Base-by-base conservation (phyloP, 1,140 invertebrate species). In the Atta colombica region DNA sequence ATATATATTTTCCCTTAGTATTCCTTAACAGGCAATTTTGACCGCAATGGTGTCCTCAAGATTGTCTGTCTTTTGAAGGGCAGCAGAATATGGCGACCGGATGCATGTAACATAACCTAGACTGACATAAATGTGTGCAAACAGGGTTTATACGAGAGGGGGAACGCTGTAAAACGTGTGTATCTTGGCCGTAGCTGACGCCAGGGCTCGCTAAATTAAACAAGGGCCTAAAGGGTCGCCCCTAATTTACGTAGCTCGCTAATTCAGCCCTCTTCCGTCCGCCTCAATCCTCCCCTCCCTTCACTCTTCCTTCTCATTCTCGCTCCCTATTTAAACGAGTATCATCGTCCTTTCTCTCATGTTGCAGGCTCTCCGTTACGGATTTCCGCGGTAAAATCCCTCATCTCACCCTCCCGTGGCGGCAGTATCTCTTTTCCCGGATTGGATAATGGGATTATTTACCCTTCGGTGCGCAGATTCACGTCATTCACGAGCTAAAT, bases 171-270 rank as follows among this genome's bases (percentile, higher is more conserved):
- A 68, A 77, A 87, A 89, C 66, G 77, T 78, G 78, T 89, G 85
- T 90, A 89, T 86, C 84, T 87, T 89, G 66, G 61, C 45, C 85
- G 60, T 81, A 68, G 87, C 82, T 87, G 87, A 91, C 87, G 86
- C 58, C 87, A 87, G 89, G 85, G 78, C 58, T 86, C 68, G 75
- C 86, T 77, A 91, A 91, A 91, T 91, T 91, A 91, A 91, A 90
- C 90, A 91, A 87, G 72, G 63, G 75, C 78, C 90, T 78, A 86
- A 78, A 90, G 86, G 85, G 74, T 65, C 31, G 68, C 66, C 61
- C 74, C 88, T 91, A 91, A 90, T 91, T 91, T 91, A 87, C 82
- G 77, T 86, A 61, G 85, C 84, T 68, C 60, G 80, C 85, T 87
- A 89, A 87, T 86, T 85, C 87, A 77, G 71, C 69, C 55, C 78